Evolutionary conservation across 2,113 vertebrate species (phyloP).

Genomic region (Ramphastos sulfuratus): DNA sequence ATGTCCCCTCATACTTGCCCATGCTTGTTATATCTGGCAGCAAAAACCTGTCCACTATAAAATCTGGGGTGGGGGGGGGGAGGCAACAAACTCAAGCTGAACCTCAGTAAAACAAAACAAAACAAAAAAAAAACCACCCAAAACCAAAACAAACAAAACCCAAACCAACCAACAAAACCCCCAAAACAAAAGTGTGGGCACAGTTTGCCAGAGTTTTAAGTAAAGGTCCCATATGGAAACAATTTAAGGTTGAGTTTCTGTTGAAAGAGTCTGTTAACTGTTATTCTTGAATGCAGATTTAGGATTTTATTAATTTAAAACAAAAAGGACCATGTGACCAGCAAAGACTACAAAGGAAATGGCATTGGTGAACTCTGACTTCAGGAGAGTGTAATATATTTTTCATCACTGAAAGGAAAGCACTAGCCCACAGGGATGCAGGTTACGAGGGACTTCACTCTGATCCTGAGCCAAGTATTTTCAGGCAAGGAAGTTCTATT

Average conservation of each 20-base stretch:
- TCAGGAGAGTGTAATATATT: constrained; percentile 72
- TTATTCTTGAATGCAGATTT: constrained; percentile 68
- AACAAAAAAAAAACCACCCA: background rate
- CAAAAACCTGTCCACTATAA: constrained; percentile 34
- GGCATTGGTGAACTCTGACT: constrained; percentile 64
- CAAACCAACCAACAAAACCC: constrained; percentile 26
- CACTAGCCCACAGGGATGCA: constrained; percentile 70
- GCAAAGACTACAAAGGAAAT: constrained; percentile 75
- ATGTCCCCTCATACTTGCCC: background rate
- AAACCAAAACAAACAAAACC: constrained; percentile 44
- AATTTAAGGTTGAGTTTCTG: constrained; percentile 71
- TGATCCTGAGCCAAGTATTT: constrained; percentile 74
- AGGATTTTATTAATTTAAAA: constrained; percentile 77
- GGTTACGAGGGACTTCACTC: constrained; percentile 71
- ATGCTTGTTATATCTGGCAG: constrained; percentile 47
- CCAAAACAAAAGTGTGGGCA: constrained; percentile 37
- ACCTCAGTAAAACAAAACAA: constrained; percentile 30
- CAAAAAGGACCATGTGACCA: constrained; percentile 63
- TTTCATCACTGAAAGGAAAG: constrained; percentile 71
- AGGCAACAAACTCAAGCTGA: constrained; percentile 22
- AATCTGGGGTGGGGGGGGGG: background rate
- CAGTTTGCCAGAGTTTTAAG: constrained; percentile 50
- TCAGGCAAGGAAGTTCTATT: constrained; percentile 71
- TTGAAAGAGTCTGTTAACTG: constrained; percentile 61
- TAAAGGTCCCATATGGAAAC: constrained; percentile 64